These are phyloP conservation scores for Elymnias hypermnestra DNA, from an alignment of 1,140 invertebrate genomes.

Conservation along the genomic window DNA sequence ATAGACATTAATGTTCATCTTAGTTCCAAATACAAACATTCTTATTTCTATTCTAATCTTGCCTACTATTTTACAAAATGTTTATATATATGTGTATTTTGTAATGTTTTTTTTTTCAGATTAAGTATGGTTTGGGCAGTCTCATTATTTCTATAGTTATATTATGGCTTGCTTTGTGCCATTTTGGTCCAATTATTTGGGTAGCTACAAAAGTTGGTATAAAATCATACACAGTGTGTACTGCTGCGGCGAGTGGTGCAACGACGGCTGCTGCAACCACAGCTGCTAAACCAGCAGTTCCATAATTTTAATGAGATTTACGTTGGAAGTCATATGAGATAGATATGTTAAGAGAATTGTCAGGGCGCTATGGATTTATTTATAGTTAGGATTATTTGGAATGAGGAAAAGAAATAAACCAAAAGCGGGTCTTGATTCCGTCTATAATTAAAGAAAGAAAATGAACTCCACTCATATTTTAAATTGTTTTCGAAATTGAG, in stretches of 20 bases:
- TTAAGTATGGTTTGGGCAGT: constrained; percentile 29
- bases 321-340: no score
- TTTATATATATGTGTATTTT: neutral
- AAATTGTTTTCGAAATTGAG: no score
- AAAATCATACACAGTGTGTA: neutral
- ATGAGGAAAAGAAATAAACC: neutral
- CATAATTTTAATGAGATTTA: no score
- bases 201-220: constrained; percentile 23
- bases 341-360: constrained; percentile 1
- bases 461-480: no score
- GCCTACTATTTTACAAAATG: no score
- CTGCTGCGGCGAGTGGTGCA: neutral
- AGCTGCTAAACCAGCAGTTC: neutral
- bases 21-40: no score
- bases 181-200: constrained; percentile 36
- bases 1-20: no score
- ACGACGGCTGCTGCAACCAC: neutral
- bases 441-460: no score
- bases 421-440: no score
- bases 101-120: constrained; percentile 18
- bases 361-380: neutral
- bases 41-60: no score
- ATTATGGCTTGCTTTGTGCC: constrained; percentile 31
- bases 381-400: neutral
- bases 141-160: constrained; percentile 32